Evolutionary conservation across 2,888 invertebrate species (phyloP), one percentile per base, ranked within the genome.

Genomic region (Melieria omissa): DNA sequence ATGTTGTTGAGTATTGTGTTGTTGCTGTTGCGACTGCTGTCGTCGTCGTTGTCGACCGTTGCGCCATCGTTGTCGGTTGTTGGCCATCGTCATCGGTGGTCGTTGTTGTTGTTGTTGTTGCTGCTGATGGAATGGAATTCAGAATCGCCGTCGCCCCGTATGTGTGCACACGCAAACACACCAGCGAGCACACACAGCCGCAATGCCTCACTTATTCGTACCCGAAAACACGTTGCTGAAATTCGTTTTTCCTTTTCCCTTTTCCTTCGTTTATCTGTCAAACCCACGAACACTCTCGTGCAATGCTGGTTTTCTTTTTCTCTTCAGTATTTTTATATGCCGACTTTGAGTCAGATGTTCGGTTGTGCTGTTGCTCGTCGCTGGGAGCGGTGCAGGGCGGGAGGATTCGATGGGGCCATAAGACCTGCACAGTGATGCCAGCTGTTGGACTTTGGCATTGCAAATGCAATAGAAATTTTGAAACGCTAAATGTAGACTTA

Each of bases 141-240:
- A 49, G 58, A 60, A 67, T 60, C 41, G 47, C 14, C 6, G 4
- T 4, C 5, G 12, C 6, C 10, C n/a, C 7, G 44, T 60, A 14
- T 4, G 57, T 16, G 8, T 42, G 41, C 44, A 60, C 12, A 0
- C 12, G 7, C 60, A 60, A 12, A 44, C 12, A n/a, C 7, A 60
- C n/a, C 8, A n/a, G 14, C 14, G 12, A 42, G 3, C 44, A 44
- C 14, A 42, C 63, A 62, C 44, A 46, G 47, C 12, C 10, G 58
- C 49, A 66, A 42, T 47, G 41, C 47, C 60, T 67, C 45, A 58
- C 44, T 55, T 41, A 29, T 67, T 16, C 67, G 52, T 44, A 14
- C 66, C 41, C 7, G 61, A 58, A 61, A 60, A 61, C 67, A 67
- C 58, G 60, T 67, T 67, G 67, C 67, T 67, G 49, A 67, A 67